Base-by-base conservation (phyloP, 2,888 invertebrate species). In the Lamproptera curius region DNA sequence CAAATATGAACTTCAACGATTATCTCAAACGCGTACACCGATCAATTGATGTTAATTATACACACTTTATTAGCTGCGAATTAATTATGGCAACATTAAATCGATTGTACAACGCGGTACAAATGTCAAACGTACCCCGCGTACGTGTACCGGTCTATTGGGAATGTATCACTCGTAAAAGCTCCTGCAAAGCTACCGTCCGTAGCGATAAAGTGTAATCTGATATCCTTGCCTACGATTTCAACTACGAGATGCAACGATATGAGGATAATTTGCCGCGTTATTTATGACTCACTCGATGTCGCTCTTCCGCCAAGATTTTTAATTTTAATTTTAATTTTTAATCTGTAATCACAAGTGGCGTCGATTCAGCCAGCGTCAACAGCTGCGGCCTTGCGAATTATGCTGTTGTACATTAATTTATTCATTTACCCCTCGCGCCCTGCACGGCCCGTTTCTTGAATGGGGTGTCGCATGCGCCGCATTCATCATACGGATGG, bases 381-480 rank as follows among this genome's bases (percentile, higher is more conserved):
- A 59, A 73, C 86, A 86, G 86, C 86, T 86, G 86, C 86, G 62
- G 55, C 54, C 52, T 55, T 58, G 66, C 62, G 61, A 70, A 68
- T 73, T 73, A 67, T 70, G 68, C 70, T 70, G 65, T 61, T 66
- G 61, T 59, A 56, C 68, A 72, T 78, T 77, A 79, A 81, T 77
- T 74, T 84, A 85, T 84, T 83, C 76, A 82, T 82, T 73, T 76
- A 77, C 83, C 80, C 85, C 81, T 84, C 85, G 82, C 87, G 86
- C 86, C 86, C 79, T 65, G 76, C 75, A 77, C 74, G 71, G 60
- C 57, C 59, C 59, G 60, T 52, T 58, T 60, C 49, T 63, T 61
- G 62, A 67, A 55, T 53, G 53, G 70, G 77, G 76, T 67, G 59
- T 63, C 71, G 70, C 73, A 73, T 70, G 82, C 74, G 75, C 70